A percentile compares a stretch with the other conserved stretches of the same genome.
These are phyloP conservation scores for Calameuta idolon DNA, from an alignment of 2,888 invertebrate species.

Conservation along the genomic window DNA sequence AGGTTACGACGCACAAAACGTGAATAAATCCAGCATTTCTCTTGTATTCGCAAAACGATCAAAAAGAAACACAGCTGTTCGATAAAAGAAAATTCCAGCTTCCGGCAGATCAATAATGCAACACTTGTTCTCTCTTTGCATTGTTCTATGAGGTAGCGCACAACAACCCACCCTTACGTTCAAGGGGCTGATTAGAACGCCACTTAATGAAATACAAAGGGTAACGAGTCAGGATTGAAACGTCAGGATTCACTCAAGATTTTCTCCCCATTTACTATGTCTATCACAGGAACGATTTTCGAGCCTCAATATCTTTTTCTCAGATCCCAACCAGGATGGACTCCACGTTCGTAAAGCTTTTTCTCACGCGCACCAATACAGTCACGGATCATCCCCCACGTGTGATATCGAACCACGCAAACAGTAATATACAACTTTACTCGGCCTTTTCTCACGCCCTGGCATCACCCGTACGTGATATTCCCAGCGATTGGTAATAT, in stretches of 20 bases:
- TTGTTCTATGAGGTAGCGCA: background rate
- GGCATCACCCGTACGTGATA: background rate
- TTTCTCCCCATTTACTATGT: background rate
- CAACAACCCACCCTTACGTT: background rate
- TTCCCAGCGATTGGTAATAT: background rate
- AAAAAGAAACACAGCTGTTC: background rate
- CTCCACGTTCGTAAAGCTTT: background rate
- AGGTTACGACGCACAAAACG: background rate
- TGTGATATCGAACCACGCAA: background rate
- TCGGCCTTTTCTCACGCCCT: background rate
- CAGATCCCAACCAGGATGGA: background rate
- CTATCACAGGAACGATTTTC: background rate
- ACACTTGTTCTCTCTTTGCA: background rate
- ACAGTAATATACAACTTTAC: background rate
- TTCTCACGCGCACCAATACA: background rate
- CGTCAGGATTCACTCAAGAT: background rate
- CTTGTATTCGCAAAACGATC: background rate
- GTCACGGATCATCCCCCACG: background rate
- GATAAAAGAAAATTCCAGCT: background rate
- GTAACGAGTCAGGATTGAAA: background rate
- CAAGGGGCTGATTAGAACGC: background rate
- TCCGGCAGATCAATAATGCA: background rate
- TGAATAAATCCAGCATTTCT: background rate
- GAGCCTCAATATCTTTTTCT: background rate
- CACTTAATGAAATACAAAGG: background rate